Conservation (phyloP, 2,113 vertebrate genomes). For the Pteropus alecto region DNA sequence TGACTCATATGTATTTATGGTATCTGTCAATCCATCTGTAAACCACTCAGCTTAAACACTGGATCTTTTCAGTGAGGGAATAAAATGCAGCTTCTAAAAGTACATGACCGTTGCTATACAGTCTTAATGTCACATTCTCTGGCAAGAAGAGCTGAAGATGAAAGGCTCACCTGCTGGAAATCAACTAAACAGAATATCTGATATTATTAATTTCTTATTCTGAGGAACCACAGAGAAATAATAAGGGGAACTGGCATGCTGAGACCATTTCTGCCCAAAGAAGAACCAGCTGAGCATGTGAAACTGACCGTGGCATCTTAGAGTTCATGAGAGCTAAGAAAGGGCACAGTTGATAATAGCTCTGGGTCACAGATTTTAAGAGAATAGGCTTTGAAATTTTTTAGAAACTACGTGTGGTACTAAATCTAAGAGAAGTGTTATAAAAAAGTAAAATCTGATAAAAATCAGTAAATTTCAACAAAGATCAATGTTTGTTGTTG, state of each 20-base stretch:
- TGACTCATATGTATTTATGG: neutral
- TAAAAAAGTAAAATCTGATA: constrained; percentile 9
- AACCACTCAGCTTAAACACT: neutral
- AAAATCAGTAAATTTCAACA: neutral
- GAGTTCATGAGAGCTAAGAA: neutral
- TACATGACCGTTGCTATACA: neutral
- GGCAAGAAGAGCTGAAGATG: neutral
- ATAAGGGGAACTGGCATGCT: neutral
- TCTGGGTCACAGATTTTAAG: neutral
- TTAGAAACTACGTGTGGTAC: neutral
- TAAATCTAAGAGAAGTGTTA: neutral
- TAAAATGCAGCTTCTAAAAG: constrained; percentile 24
- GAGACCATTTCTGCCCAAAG: neutral
- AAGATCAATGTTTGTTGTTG: neutral
- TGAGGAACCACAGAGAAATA: neutral
- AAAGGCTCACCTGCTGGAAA: neutral
- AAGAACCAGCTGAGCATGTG: neutral
- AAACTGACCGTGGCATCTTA: neutral
- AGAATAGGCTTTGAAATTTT: neutral
- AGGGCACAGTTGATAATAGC: fast-evolving
- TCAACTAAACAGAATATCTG: neutral
- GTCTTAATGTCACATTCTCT: constrained; percentile 8
- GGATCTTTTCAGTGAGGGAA: neutral
- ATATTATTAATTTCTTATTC: neutral
- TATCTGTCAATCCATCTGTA: neutral